phyloP scores from a whole-genome alignment of 2,797 vertebrate genomes.

The Parauchenoglanis punctatus region DNA sequence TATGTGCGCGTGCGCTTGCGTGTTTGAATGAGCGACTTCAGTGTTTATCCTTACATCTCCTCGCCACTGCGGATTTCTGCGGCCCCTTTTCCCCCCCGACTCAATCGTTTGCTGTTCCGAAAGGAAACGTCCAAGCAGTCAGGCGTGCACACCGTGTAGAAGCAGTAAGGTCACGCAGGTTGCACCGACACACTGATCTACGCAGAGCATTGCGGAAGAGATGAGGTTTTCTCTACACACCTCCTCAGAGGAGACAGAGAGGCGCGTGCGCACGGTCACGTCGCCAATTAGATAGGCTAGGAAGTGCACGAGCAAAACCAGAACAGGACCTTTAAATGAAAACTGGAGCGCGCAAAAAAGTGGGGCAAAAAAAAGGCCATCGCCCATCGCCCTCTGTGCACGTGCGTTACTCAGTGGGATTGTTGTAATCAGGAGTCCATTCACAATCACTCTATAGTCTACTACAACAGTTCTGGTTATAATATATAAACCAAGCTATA shows the following conservation, averaged over 20 bases:
- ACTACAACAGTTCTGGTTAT: too few species aligned
- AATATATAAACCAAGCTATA: background rate
- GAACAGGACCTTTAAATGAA: background rate
- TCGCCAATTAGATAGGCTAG: background rate
- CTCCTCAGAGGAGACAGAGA: background rate
- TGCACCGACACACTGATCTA: background rate
- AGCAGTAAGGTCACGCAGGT: background rate
- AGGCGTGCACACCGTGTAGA: background rate
- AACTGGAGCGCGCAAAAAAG: background rate
- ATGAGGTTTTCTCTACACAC: background rate
- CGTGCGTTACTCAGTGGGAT: background rate
- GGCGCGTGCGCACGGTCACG: slow-evolving; percentile 26
- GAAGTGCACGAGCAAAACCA: background rate
- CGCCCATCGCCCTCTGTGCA: too few species aligned
- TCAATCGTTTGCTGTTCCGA: background rate
- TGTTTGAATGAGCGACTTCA: background rate
- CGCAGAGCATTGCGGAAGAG: slow-evolving; percentile 17
- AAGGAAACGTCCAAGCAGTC: background rate
- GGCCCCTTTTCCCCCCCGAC: background rate
- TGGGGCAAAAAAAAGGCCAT: too few species aligned
- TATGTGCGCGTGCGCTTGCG: background rate
- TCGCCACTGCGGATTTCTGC: slow-evolving; percentile 52
- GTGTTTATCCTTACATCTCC: background rate
- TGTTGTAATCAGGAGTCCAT: background rate
- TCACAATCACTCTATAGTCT: background rate